Evolutionary conservation across 2,113 vertebrate genomes (phyloP), one percentile per base, ranked within the genome.

Genomic region (Gymnarchus niloticus): DNA sequence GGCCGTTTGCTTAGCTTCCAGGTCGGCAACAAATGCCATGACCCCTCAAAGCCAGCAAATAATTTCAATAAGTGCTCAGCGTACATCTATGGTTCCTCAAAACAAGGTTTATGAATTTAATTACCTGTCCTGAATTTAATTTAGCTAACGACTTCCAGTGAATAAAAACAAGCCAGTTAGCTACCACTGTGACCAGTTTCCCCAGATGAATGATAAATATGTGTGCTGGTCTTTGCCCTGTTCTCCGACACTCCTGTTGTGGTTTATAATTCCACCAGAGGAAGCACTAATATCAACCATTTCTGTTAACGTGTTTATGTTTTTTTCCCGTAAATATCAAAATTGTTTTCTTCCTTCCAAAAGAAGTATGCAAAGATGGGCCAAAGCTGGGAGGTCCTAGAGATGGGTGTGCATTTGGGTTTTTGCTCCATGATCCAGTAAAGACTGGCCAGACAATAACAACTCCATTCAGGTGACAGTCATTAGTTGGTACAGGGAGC

Each of bases 31-130:
- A 73, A 28, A 73, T 1, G n/a, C 12, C 12, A 37, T n/a, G 61
- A 69, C 61, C 61, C 61, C 33, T 69, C 61, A 69, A 33, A 69
- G 28, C 61, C 61, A 69, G 61, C 14, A 69, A 69, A 73, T 73
- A 2, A 73, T 73, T 73, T 41, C 33, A 73, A 17, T 73, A 41
- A 41, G 65, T 73, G 65, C 14, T 6, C 14, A 73, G 17, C 65
- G 41, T 6, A 41, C 12, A 73, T n/a, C n/a, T n/a, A n/a, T n/a
- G n/a, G n/a, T n/a, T 73, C 33, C 17, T 33, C 14, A 41, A 28
- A 73, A 73, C 33, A 73, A 73, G 65, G 65, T 73, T 73, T 73
- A 17, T 37, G n/a, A 41, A 73, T 73, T 73, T 41, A 73, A 73
- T 73, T 7, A 33, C 14, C 33, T 19, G 14, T 1, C 33, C 14